Conservation (phyloP, 2,797 vertebrate species). For the Lophotriccus pileatus region DNA sequence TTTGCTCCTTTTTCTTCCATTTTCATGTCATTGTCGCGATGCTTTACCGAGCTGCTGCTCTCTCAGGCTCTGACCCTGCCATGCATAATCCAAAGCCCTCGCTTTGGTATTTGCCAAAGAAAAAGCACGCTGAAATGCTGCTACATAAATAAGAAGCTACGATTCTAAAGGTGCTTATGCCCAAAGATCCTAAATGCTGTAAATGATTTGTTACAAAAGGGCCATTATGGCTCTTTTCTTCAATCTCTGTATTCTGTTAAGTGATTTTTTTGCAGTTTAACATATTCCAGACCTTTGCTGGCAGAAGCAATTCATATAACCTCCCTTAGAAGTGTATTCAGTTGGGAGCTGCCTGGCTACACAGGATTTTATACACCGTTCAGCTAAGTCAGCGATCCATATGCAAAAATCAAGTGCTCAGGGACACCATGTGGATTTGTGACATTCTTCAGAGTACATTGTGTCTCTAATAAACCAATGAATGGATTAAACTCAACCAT, state of each 20-base stretch:
- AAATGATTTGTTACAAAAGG: neutral
- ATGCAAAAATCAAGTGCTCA: slow-evolving; percentile 53
- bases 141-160: neutral
- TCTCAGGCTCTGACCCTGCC: neutral
- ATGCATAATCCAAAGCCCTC: neutral
- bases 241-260: neutral
- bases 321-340: slow-evolving; percentile 53
- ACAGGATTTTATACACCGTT: slow-evolving; percentile 46
- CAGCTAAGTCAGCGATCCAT: slow-evolving; percentile 62
- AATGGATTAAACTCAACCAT: slow-evolving; percentile 38
- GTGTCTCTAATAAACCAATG: slow-evolving; percentile 50
- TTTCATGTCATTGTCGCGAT: neutral
- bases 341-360: slow-evolving; percentile 52
- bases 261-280: slow-evolving; percentile 4
- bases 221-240: neutral
- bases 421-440: slow-evolving; percentile 61
- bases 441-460: slow-evolving; percentile 45
- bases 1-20: neutral
- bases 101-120: neutral
- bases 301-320: slow-evolving; percentile 34
- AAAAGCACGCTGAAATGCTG: neutral
- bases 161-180: neutral
- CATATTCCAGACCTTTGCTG: slow-evolving; percentile 55
- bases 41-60: neutral
- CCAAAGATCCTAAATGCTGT: neutral